These are phyloP conservation scores for Cottus gobio DNA, from an alignment of 2,113 vertebrate genomes.

Conservation along the genomic window DNA sequence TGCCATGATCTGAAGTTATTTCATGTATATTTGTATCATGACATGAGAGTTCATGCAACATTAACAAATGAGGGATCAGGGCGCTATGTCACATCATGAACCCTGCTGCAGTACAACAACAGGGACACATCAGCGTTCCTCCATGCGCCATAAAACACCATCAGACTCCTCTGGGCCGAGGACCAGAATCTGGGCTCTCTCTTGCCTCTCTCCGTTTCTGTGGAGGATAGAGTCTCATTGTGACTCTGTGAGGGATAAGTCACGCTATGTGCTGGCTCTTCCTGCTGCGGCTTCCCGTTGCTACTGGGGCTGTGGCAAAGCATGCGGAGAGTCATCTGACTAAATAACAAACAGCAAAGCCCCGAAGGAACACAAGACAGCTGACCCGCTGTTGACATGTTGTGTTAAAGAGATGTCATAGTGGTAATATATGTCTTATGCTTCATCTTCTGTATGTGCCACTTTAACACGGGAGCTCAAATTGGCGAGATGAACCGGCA, in stretches of 20 bases:
- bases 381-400: slow-evolving; percentile 52
- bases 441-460: slow-evolving; percentile 10
- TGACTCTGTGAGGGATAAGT: slow-evolving; percentile 69
- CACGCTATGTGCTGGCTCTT: slow-evolving; percentile 61
- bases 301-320: slow-evolving; percentile 59
- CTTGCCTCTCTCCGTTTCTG: slow-evolving; percentile 27
- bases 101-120: not conserved
- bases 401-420: slow-evolving; percentile 30
- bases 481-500: slow-evolving; percentile 10
- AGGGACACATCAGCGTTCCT: slow-evolving; percentile 30
- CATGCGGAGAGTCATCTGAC: slow-evolving; percentile 74
- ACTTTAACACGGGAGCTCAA: not conserved
- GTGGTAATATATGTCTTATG: slow-evolving; percentile 7
- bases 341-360: slow-evolving; percentile 61
- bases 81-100: slow-evolving; percentile 12
- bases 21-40: not conserved
- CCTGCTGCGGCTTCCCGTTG: slow-evolving; percentile 62
- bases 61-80: not conserved
- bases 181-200: slow-evolving; percentile 21
- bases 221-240: slow-evolving; percentile 65
- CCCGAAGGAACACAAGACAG: slow-evolving; percentile 55
- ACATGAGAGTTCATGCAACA: not conserved
- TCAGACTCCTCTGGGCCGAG: slow-evolving; percentile 26
- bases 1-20: not conserved
- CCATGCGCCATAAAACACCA: slow-evolving; percentile 43